Evolutionary conservation across 2,797 vertebrate species (phyloP), one percentile per base, ranked within the genome.

Genomic region (Onychomys torridus): DNA sequence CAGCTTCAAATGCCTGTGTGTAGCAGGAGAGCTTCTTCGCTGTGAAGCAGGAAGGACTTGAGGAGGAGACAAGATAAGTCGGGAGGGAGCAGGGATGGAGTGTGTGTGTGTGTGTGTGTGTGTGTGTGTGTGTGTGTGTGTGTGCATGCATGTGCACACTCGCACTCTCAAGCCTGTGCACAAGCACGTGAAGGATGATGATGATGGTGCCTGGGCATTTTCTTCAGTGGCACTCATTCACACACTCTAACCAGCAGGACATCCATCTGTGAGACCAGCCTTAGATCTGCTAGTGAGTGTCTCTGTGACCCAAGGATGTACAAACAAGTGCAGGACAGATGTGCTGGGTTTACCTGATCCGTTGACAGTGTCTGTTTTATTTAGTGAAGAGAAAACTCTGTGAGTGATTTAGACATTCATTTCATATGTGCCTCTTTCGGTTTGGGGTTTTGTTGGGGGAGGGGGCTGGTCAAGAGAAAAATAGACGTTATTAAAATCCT

Each of bases 391-490:
- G 97, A 96, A 97, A 97, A 95, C 91, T 81, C 95, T 63, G 90
- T 10, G 82, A 67, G 93, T 69, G 90, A 83, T 94, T 95, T 93
- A 69, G 59, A 89, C 90, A 82, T 87, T 90, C 79, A 49, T 97
- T 90, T 93, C 95, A 91, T 87, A 93, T 82, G 65, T 95, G 71
- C 63, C 97, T 93, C 95, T 94, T 97, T 55, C 65, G 96, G 97
- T 73, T 75, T 96, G 5, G 4, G 8, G 11, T 23, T 89, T 49
- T 46, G 23, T 97, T 96, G 96, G 96, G 96, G 96, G 97, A 94
- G 91, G 81, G 97, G 89, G 95, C 93, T 63, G 97, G 90, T 86
- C 95, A 95, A 97, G 95, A 97, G 95, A 97, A 98, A 98, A 97
- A 89, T 77, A 97, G 97, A 94, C 46, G 89, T 96, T 27, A 46